phyloP scores from a whole-genome alignment of 2,113 vertebrate genomes.

The Caretta caretta region DNA sequence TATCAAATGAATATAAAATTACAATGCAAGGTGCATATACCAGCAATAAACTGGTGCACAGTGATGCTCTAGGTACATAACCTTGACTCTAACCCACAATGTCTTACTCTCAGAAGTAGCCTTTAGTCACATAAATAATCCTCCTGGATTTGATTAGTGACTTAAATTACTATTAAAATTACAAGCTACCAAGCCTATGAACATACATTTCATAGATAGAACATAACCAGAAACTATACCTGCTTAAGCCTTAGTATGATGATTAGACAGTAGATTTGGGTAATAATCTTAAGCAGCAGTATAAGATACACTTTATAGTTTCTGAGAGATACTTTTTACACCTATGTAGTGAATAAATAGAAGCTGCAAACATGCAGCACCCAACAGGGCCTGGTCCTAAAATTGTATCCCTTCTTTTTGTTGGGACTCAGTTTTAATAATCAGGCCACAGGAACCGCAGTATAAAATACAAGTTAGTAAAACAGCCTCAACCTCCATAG shows the following conservation, averaged over 20 bases:
- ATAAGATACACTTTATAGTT: not conserved
- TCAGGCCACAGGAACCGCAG: not conserved
- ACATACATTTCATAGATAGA: not conserved
- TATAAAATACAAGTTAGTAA: not conserved
- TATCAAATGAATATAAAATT: not conserved
- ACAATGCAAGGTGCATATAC: not conserved
- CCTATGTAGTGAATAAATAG: not conserved
- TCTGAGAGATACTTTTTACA: not conserved
- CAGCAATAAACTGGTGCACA: not conserved
- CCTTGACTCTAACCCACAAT: not conserved
- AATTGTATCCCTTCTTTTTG: not conserved
- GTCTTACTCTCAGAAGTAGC: not conserved
- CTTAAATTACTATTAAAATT: not conserved
- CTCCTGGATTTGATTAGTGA: not conserved
- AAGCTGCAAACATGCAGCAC: not conserved
- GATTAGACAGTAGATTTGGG: not conserved
- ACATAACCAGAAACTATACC: not conserved
- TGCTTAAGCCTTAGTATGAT: not conserved
- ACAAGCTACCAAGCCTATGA: not conserved
- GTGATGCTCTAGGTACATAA: not conserved
- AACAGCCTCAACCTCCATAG: not conserved
- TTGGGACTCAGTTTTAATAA: constrained; percentile 8
- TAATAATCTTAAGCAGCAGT: not conserved
- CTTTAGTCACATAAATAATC: not conserved
- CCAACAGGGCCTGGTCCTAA: constrained; percentile 3